These are phyloP conservation scores for Candoia aspera DNA, from an alignment of 2,113 vertebrate genomes.

Conservation along the genomic window DNA sequence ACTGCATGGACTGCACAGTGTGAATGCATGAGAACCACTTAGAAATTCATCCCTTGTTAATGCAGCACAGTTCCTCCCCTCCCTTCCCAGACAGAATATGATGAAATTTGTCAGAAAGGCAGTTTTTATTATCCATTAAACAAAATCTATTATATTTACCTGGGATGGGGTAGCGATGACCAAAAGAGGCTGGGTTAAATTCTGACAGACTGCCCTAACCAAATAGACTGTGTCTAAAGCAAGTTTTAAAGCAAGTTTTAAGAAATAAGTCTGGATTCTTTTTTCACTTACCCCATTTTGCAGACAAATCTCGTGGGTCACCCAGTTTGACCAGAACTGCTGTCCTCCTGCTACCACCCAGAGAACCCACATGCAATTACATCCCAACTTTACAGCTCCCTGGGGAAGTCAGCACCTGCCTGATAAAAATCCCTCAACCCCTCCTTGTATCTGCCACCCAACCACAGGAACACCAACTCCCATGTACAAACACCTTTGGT, in stretches of 20 bases:
- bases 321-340: not conserved
- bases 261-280: not conserved
- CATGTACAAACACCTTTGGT: not conserved
- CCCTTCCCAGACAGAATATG: not conserved
- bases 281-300: not conserved
- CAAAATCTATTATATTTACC: not conserved
- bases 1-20: not conserved
- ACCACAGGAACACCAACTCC: not conserved
- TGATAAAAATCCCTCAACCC: not conserved
- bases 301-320: not conserved
- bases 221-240: not conserved
- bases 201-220: not conserved
- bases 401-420: not conserved
- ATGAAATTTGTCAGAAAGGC: not conserved
- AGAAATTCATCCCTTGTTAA: not conserved
- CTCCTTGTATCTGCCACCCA: not conserved
- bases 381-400: not conserved
- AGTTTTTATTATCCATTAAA: not conserved
- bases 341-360: not conserved
- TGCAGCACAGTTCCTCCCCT: not conserved
- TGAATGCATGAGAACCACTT: not conserved
- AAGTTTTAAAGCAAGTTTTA: not conserved
- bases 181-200: not conserved
- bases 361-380: not conserved
- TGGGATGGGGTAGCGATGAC: not conserved